Percentiles rank a stretch among this genome's conserved stretches.
phyloP scores from a whole-genome alignment of 1,140 invertebrate species.

The Eciton burchellii region DNA sequence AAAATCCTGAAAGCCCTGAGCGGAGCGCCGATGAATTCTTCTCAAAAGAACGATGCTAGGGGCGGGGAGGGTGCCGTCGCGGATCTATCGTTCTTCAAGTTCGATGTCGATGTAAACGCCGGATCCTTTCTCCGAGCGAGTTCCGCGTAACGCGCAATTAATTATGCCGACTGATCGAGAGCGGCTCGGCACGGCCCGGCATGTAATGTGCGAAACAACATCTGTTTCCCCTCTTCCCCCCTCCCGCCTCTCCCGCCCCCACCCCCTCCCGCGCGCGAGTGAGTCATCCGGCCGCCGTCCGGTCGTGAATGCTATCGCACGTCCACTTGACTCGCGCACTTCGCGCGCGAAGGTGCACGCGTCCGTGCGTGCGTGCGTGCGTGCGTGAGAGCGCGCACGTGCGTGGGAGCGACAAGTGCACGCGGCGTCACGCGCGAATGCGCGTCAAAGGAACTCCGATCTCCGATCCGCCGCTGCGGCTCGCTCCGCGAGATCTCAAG shows the following conservation, averaged over 20 bases:
- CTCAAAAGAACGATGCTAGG: too few species aligned
- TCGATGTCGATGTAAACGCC: too few species aligned
- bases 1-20: too few species aligned
- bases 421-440: slow-evolving; percentile 22
- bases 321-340: neutral
- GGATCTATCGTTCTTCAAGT: too few species aligned
- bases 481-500: slow-evolving; percentile 9
- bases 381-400: neutral
- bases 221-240: slow-evolving; percentile 73
- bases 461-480: neutral
- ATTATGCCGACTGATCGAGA: slow-evolving; percentile 79
- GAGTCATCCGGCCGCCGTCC: too few species aligned
- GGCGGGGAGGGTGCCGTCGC: too few species aligned
- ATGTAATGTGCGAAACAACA: slow-evolving; percentile 78
- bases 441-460: slow-evolving; percentile 34
- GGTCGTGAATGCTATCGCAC: too few species aligned
- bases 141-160: slow-evolving; percentile 68
- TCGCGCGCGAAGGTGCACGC: slow-evolving; percentile 13
- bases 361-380: slow-evolving; percentile 29
- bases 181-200: slow-evolving; percentile 72
- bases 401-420: slow-evolving; percentile 47
- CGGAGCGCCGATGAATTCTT: too few species aligned
- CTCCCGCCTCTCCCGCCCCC: too few species aligned
- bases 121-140: too few species aligned
- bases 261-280: too few species aligned